phyloP scores from a whole-genome alignment of 2,113 vertebrate species.

The Rhea pennata region DNA sequence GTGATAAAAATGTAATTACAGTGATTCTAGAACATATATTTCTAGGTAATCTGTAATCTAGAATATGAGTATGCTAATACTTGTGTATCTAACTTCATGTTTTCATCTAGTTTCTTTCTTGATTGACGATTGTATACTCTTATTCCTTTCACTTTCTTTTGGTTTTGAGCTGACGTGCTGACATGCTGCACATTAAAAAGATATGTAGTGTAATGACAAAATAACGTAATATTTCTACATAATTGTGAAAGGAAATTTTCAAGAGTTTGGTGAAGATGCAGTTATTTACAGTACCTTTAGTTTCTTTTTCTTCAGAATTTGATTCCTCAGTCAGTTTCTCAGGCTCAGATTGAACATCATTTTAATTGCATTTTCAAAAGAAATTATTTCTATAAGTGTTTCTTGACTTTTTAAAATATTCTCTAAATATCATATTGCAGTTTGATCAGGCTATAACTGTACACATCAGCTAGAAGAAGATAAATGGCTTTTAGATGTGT shows the following conservation, averaged over 20 bases:
- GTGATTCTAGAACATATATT: background rate
- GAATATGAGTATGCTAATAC: background rate
- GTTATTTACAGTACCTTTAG: background rate
- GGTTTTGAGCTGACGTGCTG: background rate
- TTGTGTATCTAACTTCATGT: background rate
- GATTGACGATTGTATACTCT: background rate
- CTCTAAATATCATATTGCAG: background rate
- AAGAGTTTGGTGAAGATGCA: background rate
- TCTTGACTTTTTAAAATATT: conserved; percentile 1
- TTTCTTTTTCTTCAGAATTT: background rate
- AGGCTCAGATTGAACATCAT: background rate
- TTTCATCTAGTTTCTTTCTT: background rate
- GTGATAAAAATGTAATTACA: background rate
- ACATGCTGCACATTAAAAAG: background rate
- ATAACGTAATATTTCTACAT: background rate
- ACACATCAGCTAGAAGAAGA: background rate
- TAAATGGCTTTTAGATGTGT: background rate
- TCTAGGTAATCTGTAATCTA: background rate
- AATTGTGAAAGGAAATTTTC: background rate
- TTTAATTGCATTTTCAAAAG: conserved; percentile 7
- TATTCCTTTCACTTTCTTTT: background rate
- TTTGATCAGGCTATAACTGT: conserved; percentile 23
- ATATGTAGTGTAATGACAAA: background rate
- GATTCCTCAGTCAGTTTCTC: background rate
- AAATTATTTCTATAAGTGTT: background rate